Base-by-base conservation (phyloP, 2,888 invertebrate species). In the Polia nebulosa region DNA sequence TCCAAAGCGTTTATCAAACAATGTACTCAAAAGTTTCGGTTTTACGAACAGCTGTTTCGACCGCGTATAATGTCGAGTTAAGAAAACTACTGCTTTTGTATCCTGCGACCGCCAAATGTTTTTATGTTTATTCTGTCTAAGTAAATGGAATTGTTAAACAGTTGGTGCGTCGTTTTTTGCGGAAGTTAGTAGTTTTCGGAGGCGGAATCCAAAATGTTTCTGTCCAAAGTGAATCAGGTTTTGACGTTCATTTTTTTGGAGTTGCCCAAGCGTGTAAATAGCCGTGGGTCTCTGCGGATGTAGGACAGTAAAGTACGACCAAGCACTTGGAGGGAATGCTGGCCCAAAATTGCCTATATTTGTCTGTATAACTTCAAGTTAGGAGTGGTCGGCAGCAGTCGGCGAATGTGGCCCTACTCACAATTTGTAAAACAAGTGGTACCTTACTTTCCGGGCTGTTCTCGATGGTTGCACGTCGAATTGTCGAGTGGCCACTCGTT, bases 1-100 rank as follows among this genome's bases (percentile, higher is more conserved):
- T 70, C 56, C 47, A 32, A 29, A 73, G 62, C 39, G 52, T 57
- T 75, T 77, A 60, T 64, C 56, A 79, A 79, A 75, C 63, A 78
- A 69, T 74, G 49, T 78, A 58, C 25, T 57, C 44, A 34, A 9
- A 25, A 74, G 56, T 53, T 74, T 57, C 27, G 47, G 56, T 74
- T 62, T 53, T 63, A 25, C 22, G 8, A 78, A 73, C 74, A 73
- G 36, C 62, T 68, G 75, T 65, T 67, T 27, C 51, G 39, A 63
- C 69, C 55, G 39, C 69, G 32, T 57, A 27, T 57, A 61, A 57
- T 55, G 49, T 27, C 76, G 32, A 69, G 64, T 75, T 79, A 57
- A 49, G 56, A 44, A 69, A 63, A 78, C 47, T 78, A 57, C 17
- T 62, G 25, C 51, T 25, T 51, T 58, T 20, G 20, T 45, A 29